Conservation (phyloP, 2,797 vertebrate genomes). For the Halcyon badia region DNA sequence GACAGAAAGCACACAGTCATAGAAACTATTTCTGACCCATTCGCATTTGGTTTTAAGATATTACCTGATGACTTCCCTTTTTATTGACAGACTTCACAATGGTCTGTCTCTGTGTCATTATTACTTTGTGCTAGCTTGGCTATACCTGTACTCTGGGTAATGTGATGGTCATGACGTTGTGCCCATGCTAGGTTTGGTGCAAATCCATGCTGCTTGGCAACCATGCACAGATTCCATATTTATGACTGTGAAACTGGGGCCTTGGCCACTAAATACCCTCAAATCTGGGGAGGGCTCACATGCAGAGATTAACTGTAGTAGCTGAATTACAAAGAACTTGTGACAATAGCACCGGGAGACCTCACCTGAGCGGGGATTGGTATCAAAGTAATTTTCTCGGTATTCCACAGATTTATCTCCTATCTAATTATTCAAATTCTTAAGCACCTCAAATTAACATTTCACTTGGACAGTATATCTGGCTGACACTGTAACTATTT, state of each 20-base stretch:
- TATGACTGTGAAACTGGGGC: not conserved
- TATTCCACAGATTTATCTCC: constrained; percentile 4
- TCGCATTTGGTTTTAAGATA: not conserved
- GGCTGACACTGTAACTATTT: constrained; percentile 23
- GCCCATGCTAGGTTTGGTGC: not conserved
- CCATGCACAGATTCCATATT: not conserved
- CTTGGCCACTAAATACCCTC: not conserved
- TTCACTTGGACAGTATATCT: constrained; percentile 28
- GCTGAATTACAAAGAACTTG: constrained; percentile 1
- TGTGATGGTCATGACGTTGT: not conserved
- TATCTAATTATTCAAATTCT: constrained; percentile 33
- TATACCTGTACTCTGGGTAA: not conserved
- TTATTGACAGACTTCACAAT: not conserved
- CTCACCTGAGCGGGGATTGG: not conserved
- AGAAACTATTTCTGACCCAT: not conserved
- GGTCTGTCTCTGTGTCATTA: not conserved
- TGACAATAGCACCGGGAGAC: not conserved
- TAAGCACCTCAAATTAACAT: constrained; percentile 50
- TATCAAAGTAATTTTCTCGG: constrained; percentile 20
- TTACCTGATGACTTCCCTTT: not conserved
- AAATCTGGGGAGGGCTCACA: not conserved
- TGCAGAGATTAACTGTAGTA: not conserved
- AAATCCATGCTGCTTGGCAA: not conserved
- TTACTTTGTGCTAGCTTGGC: not conserved
- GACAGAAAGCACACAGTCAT: not conserved